A percentile compares a stretch with the other conserved stretches of the same genome.
phyloP scores from a whole-genome alignment of 1,140 invertebrate species.

The Calephelis nemesis region DNA sequence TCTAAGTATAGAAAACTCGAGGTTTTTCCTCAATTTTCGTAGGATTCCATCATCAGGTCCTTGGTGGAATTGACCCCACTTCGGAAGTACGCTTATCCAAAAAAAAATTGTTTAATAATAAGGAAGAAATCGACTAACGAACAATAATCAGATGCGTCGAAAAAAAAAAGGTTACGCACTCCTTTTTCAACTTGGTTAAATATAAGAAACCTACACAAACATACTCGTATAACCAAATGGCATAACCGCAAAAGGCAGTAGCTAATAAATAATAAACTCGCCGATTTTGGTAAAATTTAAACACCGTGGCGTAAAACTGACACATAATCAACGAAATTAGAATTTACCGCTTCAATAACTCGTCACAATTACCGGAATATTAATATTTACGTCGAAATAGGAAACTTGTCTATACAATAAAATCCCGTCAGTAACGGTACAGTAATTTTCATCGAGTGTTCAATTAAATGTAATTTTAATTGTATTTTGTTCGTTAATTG shows the following conservation, averaged over 20 bases:
- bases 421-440: background rate
- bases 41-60: too few species aligned
- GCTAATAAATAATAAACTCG: background rate
- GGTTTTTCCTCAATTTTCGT: too few species aligned
- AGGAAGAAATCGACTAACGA: too few species aligned
- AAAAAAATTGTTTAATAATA: too few species aligned
- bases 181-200: too few species aligned
- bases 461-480: constrained; percentile 13
- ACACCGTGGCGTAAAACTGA: background rate
- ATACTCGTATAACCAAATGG: background rate
- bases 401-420: constrained; percentile 5
- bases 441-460: background rate
- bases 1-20: too few species aligned
- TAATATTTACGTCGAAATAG: constrained; percentile 9
- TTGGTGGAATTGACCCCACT: too few species aligned
- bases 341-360: constrained; percentile 15
- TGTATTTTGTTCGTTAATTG: constrained; percentile 1
- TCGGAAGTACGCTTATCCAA: too few species aligned
- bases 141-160: too few species aligned
- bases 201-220: too few species aligned
- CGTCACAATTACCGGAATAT: constrained; percentile 12
- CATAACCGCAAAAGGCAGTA: background rate
- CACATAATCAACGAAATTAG: background rate
- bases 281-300: background rate
- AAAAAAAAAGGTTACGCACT: too few species aligned